Evolutionary conservation across 1,140 invertebrate species (phyloP), one percentile per base, ranked within the genome.

Genomic region (Orussus abietinus): DNA sequence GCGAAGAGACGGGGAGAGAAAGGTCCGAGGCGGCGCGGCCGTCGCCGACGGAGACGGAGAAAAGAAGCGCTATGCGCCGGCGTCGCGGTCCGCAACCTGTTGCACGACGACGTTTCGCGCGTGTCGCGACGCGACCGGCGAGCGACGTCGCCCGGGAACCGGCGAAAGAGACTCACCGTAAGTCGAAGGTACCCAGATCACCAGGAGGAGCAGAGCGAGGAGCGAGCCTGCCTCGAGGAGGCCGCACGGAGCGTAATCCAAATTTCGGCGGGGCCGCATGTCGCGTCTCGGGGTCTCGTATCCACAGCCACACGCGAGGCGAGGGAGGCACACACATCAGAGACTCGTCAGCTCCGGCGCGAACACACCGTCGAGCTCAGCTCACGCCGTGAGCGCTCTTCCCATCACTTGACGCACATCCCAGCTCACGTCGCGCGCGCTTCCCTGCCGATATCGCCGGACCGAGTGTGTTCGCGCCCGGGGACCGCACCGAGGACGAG

Each of bases 331-430:
- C 60, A 66, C 66, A 71, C 66, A 67, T 69, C 56, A 47, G 39
- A 57, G 45, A 53, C 47, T 51, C 64, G 63, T 56, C n/a, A n/a
- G n/a, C n/a, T n/a, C n/a, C n/a, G n/a, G 58, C 66, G 65, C 67
- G 41, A 51, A 57, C 50, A 57, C 48, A 43, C 26, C n/a, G n/a
- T n/a, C n/a, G n/a, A n/a, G n/a, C n/a, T n/a, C n/a, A n/a, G n/a
- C n/a, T n/a, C n/a, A n/a, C n/a, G n/a, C n/a, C n/a, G n/a, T n/a
- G 37, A 41, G 29, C 42, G 42, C 42, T 46, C 51, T 57, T 46
- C 59, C 55, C n/a, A n/a, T 67, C 64, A 67, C 64, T 64, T 57
- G 60, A 58, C 45, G 51, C 45, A 18, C 11, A 36, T 26, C 21
- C 17, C 15, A n/a, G n/a, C n/a, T n/a, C n/a, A n/a, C n/a, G n/a